Percentiles rank a stretch among this genome's conserved stretches.
Conservation (phyloP, 2,888 invertebrate species). For the Caenorhabditis angaria region DNA sequence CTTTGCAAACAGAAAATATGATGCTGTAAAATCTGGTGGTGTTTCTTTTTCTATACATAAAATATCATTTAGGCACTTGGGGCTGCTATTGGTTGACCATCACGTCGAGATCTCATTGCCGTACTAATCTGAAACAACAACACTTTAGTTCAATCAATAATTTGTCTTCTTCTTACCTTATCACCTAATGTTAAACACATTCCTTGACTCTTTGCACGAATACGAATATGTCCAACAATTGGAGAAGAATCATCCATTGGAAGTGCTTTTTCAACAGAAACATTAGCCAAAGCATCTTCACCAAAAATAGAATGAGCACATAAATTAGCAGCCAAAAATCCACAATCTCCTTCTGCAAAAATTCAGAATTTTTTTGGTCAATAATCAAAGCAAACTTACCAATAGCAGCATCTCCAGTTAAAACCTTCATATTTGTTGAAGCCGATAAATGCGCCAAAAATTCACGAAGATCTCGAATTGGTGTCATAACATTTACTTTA, state of each 20-base stretch:
- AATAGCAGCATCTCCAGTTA: slow-evolving; percentile 83
- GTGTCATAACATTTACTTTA: slow-evolving; percentile 93
- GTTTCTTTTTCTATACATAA: background rate
- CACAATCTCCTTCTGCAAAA: slow-evolving; percentile 83
- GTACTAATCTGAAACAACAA: slow-evolving; percentile 10
- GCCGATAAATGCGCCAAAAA: slow-evolving; percentile 90
- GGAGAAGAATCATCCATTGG: slow-evolving; percentile 78
- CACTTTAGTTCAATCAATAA: no score
- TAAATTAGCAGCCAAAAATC: slow-evolving; percentile 99
- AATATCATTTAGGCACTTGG: slow-evolving; percentile 8
- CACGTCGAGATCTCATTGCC: slow-evolving; percentile 31
- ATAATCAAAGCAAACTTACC: slow-evolving; percentile 76
- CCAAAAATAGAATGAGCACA: slow-evolving; percentile 87
- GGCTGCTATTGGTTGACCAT: slow-evolving; percentile 35
- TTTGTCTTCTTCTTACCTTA: no score
- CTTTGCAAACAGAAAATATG: background rate
- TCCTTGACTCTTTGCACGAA: slow-evolving; percentile 98
- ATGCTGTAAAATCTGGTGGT: slow-evolving; percentile 2
- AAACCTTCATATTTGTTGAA: slow-evolving; percentile 97
- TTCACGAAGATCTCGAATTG: slow-evolving; percentile 88
- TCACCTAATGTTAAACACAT: slow-evolving; percentile 98
- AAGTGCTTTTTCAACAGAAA: slow-evolving; percentile 88
- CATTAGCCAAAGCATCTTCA: slow-evolving; percentile 97
- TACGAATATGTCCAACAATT: slow-evolving; percentile 95
- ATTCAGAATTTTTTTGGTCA: background rate